Evolutionary conservation across 2,797 vertebrate species (phyloP).

Genomic region (Sandelia bainsii): DNA sequence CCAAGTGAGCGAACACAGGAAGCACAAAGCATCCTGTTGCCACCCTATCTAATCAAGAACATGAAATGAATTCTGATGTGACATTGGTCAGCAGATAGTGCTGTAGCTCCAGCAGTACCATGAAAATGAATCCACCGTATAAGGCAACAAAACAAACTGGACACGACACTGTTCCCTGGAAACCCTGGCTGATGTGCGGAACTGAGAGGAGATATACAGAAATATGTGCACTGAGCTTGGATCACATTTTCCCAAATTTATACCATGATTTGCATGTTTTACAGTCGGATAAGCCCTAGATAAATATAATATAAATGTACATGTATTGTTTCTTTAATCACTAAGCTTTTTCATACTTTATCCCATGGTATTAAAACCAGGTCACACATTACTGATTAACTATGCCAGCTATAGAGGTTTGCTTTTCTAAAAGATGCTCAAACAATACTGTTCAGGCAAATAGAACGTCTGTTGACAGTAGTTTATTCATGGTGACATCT

Average conservation of each 20-base stretch:
- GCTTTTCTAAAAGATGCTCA: not conserved
- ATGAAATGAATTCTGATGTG: slow-evolving; percentile 55
- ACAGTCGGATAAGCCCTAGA: not conserved
- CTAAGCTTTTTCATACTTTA: not conserved
- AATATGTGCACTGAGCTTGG: not conserved
- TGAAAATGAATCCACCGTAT: slow-evolving; percentile 51
- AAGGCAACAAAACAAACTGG: slow-evolving; percentile 23
- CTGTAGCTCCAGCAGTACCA: not conserved
- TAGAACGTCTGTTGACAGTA: not conserved
- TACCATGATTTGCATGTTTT: slow-evolving; percentile 16
- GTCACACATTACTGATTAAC: not conserved
- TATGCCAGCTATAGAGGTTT: not conserved
- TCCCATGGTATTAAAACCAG: not conserved
- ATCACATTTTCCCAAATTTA: slow-evolving; percentile 4
- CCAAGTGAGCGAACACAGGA: slow-evolving; percentile 42
- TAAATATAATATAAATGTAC: not conserved
- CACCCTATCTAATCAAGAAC: slow-evolving; percentile 52
- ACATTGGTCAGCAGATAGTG: slow-evolving; percentile 35
- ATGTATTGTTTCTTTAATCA: not conserved
- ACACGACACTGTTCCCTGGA: slow-evolving; percentile 29
- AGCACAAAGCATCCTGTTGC: slow-evolving; percentile 42
- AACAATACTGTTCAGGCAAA: not conserved
- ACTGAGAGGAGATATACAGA: too few relatives aligned
- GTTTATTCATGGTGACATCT: not conserved
- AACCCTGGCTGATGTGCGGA: slow-evolving; percentile 12